Base-by-base conservation (phyloP, 2,888 invertebrate genomes). In the Lepidochitona cinerea region DNA sequence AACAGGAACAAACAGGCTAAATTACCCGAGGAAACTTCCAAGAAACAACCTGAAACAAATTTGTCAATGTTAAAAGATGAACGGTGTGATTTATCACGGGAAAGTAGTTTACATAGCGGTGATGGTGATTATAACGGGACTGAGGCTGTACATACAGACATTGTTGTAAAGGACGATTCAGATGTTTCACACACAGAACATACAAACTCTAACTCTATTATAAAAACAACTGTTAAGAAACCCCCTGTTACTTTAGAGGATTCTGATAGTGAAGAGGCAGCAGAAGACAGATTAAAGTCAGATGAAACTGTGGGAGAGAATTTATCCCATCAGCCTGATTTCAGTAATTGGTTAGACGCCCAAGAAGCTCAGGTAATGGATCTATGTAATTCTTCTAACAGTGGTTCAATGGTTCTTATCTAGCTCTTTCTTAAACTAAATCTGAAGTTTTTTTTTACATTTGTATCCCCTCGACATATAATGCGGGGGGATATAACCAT, bases 341-440 rank as follows among this genome's bases (percentile, higher is more conserved):
- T 59, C 59, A 29, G 59, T 59, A 59, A 59, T 32, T 59, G 59
- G 59, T 59, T 59, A 29, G 59, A 59, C 32, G 59, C 59, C 14
- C 59, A 59, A 26, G 59, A 59, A 59, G 59, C 59, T 7, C 59
- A 59, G 59, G 59, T 29, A 26, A 59, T 23, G 7, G 7, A 49
- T 18, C 49, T 49, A 18, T 7, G 23, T n/a, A 23, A 23, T 7
- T 12, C n/a, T n/a, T n/a, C 18, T n/a, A 18, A 49, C 18, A 41
- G 18, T 18, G 18, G 18, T 12, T 5, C 18, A 49, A 23, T 49
- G 7, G 23, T 18, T 49, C n/a, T 5, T 18, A 12, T 18, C 9
- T 9, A 41, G 41, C 41, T 41, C 9, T 41, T 12, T 41, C 41
- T 49, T n/a, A 49, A 49, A 49, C 4, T 49, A 49, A n/a, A n/a